Evolutionary conservation across 2,797 vertebrate species (phyloP).

Genomic region (Phrynocephalus guinanensis): DNA sequence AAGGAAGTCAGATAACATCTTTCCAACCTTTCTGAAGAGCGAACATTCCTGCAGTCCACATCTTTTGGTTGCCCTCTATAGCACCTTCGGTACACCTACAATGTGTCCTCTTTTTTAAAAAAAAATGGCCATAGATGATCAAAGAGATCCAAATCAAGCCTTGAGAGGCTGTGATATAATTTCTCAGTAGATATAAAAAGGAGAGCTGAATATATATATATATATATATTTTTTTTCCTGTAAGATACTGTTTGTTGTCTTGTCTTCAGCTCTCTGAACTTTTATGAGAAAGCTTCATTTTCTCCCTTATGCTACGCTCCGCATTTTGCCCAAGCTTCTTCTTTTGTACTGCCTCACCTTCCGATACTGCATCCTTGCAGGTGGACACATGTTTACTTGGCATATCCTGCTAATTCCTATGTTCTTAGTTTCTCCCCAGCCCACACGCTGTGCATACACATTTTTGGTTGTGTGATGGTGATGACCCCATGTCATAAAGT

Average conservation of each 20-base stretch:
- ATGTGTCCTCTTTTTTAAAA: not conserved
- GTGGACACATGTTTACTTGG: not conserved
- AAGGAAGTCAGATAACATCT: conserved; percentile 22
- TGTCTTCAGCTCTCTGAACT: conserved; percentile 14
- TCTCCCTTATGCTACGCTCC: not conserved
- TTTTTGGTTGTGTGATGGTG: not conserved
- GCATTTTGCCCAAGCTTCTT: not conserved
- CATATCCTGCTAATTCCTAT: not conserved
- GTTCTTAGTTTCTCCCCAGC: not conserved
- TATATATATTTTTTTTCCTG: too few species aligned
- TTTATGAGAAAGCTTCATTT: conserved; percentile 26
- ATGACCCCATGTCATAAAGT: not conserved
- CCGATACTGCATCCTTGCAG: not conserved
- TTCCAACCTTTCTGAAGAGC: conserved; percentile 43
- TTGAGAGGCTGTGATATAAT: conserved; percentile 29
- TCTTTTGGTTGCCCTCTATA: conserved; percentile 34
- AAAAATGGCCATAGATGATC: conserved; percentile 21
- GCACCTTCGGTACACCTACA: not conserved
- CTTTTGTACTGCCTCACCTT: not conserved
- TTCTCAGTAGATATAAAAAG: conserved; percentile 32
- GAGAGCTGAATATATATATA: not conserved
- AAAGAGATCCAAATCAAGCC: conserved; percentile 10
- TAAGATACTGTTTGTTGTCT: conserved; percentile 3
- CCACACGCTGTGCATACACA: not conserved
- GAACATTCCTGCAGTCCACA: not conserved